Base-by-base conservation (phyloP, 1,140 invertebrate species). In the Mamestra configurata region DNA sequence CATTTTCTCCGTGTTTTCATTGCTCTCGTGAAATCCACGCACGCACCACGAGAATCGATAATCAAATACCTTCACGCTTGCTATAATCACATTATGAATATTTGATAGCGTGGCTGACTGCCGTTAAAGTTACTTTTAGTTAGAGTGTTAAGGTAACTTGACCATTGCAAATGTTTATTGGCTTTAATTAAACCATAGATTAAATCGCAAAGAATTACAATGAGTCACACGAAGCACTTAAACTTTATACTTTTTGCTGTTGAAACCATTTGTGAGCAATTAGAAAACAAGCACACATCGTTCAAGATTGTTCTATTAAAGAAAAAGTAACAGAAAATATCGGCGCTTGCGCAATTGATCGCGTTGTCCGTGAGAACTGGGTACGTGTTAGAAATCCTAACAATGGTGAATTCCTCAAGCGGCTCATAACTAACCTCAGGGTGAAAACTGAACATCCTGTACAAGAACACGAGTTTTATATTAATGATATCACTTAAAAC, bases 1-100 rank as follows among this genome's bases (percentile, higher is more conserved):
- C 40, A 91, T 93, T 94, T 94, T 94, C 93, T 91, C 93, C 88
- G 64, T 86, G 87, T 92, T 92, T 92, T 92, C 90, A 90, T 91
- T 88, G 79, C 88, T 90, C 89, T 91, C 87, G 90, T 88, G 91
- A 92, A 92, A 94, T 90, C 88, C 53, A 79, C 79, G 82, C 91
- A 92, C 92, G 93, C 93, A 87, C 84, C 82, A 71, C 86, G 75
- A 83, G 75, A 35, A 84, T 77, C 76, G 73, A 86, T 92, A 91
- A 93, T 93, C 87, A 89, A 91, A 94, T 94, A 89, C 89, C 89
- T 90, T 90, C 93, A 94, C 93, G 93, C 83, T 84, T 79, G 81
- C 88, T 81, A 88, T 88, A 86, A 84, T 86, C 78, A 85, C 80
- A 86, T 82, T 86, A 88, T 90, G 88, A 91, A 92, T 86, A 85